Evolutionary conservation across 2,888 invertebrate species (phyloP).

Genomic region (Aradus depressus): DNA sequence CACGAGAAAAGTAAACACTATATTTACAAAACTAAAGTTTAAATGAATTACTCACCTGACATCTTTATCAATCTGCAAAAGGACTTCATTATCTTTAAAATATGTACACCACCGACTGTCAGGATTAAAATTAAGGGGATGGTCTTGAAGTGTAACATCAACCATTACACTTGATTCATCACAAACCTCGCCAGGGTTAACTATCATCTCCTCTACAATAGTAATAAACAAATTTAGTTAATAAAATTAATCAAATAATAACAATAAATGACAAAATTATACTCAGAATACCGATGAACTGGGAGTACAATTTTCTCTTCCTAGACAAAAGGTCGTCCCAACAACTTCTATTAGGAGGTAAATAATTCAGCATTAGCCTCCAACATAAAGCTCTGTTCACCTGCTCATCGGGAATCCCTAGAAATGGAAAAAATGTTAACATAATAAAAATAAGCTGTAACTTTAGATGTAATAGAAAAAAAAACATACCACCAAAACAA

Average conservation of each 20-base stretch:
- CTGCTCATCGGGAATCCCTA: conserved; percentile 81
- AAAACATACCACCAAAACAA: conserved; percentile 63
- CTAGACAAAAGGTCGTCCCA: conserved; percentile 59
- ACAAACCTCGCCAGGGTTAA: conserved; percentile 59
- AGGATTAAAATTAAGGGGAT: conserved; percentile 90
- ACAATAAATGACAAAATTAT: background rate
- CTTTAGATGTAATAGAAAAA: background rate
- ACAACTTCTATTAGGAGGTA: conserved; percentile 54
- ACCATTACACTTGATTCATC: conserved; percentile 42
- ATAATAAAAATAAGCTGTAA: background rate
- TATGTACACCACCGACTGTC: conserved; percentile 92
- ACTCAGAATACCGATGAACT: conserved; percentile 55
- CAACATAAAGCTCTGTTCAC: conserved; percentile 74
- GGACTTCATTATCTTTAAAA: conserved; percentile 94
- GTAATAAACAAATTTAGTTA: background rate
- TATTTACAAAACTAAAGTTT: background rate
- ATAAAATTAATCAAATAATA: conserved; percentile 1
- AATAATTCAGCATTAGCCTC: conserved; percentile 77
- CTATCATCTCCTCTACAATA: conserved; percentile 66
- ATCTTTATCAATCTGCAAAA: conserved; percentile 96
- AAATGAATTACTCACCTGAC: conserved; percentile 47
- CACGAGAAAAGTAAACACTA: no score
- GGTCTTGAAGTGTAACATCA: conserved; percentile 55
- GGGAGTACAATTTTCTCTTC: conserved; percentile 68
- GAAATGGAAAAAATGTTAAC: conserved; percentile 1